These are phyloP conservation scores for Neosilurus hyrtlii DNA, from an alignment of 2,797 vertebrate species.

Conservation along the genomic window DNA sequence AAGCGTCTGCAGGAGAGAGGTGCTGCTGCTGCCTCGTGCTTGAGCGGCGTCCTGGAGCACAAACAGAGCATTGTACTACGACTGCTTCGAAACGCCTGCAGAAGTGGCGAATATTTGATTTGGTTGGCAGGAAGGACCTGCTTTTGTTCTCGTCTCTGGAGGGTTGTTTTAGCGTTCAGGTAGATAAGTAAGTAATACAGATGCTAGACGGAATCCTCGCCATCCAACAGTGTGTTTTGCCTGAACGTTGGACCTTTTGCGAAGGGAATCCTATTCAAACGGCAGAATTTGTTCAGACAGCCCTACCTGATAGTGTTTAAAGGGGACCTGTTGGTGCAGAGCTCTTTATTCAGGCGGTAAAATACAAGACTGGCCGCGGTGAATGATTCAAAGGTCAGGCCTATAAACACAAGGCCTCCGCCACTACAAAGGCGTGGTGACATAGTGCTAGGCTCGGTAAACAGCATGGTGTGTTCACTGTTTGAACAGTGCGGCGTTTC, in stretches of 20 bases:
- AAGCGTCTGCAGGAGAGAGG: constrained; percentile 39
- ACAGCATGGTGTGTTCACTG: constrained; percentile 26
- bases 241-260: neutral
- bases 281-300: neutral
- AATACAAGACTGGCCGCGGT: neutral
- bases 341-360: neutral
- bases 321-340: neutral
- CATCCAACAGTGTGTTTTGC: neutral
- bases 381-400: constrained; percentile 36
- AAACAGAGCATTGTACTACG: constrained; percentile 31
- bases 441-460: constrained; percentile 43
- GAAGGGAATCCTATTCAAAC: neutral
- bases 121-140: neutral
- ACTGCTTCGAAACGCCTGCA: constrained; percentile 2
- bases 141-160: neutral
- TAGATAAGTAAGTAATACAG: neutral
- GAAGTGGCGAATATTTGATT: constrained; percentile 8
- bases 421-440: constrained; percentile 48
- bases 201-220: too few relatives aligned
- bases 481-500: constrained; percentile 46
- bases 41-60: constrained; percentile 15
- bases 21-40: constrained; percentile 13
- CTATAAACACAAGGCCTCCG: constrained; percentile 40
- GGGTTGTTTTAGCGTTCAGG: neutral
- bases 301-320: neutral